Conservation (phyloP, 92 coral and sea anemone genomes). For the Phenganax subtilis region DNA sequence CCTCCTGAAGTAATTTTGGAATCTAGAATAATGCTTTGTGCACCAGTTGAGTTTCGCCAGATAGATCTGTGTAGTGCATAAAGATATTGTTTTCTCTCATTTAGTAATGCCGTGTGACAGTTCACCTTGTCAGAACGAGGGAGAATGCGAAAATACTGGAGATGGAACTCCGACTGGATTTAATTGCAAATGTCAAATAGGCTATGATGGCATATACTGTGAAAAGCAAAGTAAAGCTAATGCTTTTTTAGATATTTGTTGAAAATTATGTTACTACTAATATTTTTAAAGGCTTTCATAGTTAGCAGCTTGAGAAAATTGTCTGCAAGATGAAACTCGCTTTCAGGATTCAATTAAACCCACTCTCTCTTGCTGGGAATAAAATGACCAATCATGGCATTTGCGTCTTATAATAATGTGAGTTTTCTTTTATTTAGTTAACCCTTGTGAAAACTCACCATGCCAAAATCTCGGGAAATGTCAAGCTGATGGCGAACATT, state of each 20-base stretch:
- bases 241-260: too few relatives aligned
- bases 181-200: background rate
- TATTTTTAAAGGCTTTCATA: too few relatives aligned
- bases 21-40: background rate
- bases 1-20: background rate
- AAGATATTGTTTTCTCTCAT: background rate
- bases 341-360: too few relatives aligned
- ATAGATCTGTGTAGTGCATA: background rate
- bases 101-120: slow-evolving; percentile 15
- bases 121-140: slow-evolving; percentile 12
- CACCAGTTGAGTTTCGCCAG: too few relatives aligned
- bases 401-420: background rate
- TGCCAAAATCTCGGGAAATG: slow-evolving; percentile 14
- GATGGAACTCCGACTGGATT: background rate
- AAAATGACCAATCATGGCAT: background rate
- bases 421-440: background rate
- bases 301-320: too few relatives aligned
- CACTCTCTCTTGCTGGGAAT: background rate
- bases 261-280: too few relatives aligned
- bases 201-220: slow-evolving; percentile 15
- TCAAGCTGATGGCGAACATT: background rate
- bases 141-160: background rate
- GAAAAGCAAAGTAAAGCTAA: background rate
- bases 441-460: slow-evolving; percentile 12
- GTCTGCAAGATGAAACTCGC: too few relatives aligned